A percentile compares a stretch with the other conserved stretches of the same genome.
phyloP scores from a whole-genome alignment of 2,113 vertebrate genomes.

The Emydura subglobosa region DNA sequence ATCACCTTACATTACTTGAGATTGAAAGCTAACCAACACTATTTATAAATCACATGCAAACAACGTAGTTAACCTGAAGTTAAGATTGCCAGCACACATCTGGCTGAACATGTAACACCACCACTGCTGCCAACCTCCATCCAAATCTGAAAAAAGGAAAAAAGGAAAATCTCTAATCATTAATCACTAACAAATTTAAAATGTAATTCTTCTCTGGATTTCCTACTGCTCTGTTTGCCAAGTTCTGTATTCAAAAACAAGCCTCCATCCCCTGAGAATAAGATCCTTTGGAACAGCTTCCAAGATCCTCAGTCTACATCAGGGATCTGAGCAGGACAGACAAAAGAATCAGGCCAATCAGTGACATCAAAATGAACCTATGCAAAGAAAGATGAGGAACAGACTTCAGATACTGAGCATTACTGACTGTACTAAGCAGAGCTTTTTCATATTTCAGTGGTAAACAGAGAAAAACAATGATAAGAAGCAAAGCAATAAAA shows the following conservation, averaged over 20 bases:
- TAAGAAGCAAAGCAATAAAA: background rate
- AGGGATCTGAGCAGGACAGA: background rate
- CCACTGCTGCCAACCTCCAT: accelerated
- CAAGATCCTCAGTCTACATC: background rate
- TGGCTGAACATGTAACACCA: background rate
- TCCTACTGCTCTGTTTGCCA: background rate
- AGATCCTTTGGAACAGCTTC: background rate
- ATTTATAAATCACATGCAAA: constrained; percentile 23
- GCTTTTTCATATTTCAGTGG: background rate
- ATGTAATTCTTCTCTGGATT: background rate
- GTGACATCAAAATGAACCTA: background rate
- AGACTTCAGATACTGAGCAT: background rate
- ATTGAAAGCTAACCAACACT: background rate
- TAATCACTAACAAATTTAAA: background rate
- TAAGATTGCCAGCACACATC: background rate
- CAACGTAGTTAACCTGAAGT: constrained; percentile 3
- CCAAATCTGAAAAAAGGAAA: background rate
- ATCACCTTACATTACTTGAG: background rate
- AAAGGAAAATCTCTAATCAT: background rate
- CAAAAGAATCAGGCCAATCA: background rate
- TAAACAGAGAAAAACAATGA: background rate
- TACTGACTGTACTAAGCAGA: background rate
- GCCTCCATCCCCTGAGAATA: background rate
- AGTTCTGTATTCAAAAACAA: background rate
- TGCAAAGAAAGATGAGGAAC: background rate